Percentiles rank a stretch among this genome's conserved stretches.
These are phyloP conservation scores for Aspidiotus rigidus DNA, from an alignment of 2,888 invertebrate species.

Conservation along the genomic window DNA sequence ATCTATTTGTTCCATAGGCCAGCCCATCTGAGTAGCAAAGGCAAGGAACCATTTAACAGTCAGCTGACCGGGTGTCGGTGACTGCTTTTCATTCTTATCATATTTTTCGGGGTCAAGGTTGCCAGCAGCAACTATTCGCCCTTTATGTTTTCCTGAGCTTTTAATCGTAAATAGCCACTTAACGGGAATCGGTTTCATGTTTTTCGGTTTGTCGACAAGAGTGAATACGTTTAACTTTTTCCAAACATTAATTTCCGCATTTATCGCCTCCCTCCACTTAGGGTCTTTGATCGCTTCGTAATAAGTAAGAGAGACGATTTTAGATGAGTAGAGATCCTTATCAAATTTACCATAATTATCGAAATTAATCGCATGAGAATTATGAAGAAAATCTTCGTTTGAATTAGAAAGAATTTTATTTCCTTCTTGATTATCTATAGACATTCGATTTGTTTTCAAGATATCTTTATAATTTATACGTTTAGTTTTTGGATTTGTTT, in stretches of 20 bases:
- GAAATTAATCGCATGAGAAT: background rate
- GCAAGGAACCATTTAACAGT: background rate
- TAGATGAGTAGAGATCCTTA: background rate
- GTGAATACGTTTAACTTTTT: background rate
- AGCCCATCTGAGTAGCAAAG: background rate
- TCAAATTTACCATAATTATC: background rate
- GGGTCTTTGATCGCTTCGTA: background rate
- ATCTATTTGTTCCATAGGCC: background rate
- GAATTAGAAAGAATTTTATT: background rate
- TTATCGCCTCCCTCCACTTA: background rate
- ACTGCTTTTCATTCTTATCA: background rate
- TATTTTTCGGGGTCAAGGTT: background rate
- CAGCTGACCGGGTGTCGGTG: background rate
- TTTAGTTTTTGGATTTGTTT: background rate
- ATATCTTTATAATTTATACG: background rate
- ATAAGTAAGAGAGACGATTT: background rate
- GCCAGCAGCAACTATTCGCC: background rate
- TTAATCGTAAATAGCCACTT: conserved; percentile 1
- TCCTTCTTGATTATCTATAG: background rate
- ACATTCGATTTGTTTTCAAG: background rate
- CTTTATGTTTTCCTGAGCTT: background rate
- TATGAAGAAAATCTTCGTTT: no score
- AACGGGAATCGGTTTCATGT: background rate
- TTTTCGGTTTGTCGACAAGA: background rate
- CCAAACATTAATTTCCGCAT: background rate